Conservation (phyloP, 2,888 invertebrate genomes). For the Andrena bicolor region DNA sequence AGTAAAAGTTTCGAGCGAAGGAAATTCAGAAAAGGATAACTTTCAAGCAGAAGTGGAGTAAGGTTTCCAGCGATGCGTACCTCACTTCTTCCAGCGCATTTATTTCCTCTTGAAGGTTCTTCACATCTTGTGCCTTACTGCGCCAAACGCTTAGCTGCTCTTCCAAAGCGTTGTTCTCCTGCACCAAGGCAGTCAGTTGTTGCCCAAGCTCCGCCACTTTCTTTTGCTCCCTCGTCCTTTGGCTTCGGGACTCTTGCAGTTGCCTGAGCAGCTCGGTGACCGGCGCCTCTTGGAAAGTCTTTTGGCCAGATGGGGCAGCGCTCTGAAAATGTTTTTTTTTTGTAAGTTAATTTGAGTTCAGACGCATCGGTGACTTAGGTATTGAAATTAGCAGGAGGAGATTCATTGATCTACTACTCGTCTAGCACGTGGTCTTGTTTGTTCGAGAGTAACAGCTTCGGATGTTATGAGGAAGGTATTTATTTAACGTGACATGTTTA, state of each 20-base stretch:
- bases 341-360: not conserved
- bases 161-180: conserved; percentile 90
- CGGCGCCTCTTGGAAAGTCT: conserved; percentile 60
- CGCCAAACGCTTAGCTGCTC: conserved; percentile 89
- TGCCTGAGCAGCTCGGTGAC: conserved; percentile 88
- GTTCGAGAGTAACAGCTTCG: too few species aligned
- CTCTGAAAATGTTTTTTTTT: conserved; percentile 58
- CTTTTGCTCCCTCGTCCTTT: conserved; percentile 90
- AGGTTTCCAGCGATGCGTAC: conserved; percentile 82
- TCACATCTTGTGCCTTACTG: conserved; percentile 91
- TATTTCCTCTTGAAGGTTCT: conserved; percentile 93
- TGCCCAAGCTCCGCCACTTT: conserved; percentile 91
- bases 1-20: too few species aligned
- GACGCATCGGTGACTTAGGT: not conserved
- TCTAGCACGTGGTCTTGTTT: too few species aligned
- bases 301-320: conserved; percentile 72
- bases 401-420: too few species aligned
- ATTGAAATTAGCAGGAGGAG: too few species aligned
- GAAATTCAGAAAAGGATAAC: not conserved
- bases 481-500: too few species aligned
- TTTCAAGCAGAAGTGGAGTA: not conserved
- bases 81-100: conserved; percentile 94
- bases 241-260: conserved; percentile 89
- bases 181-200: conserved; percentile 89
- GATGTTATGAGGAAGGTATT: too few species aligned